Conservation (phyloP, 2,888 invertebrate genomes). For the Papilio protenor region DNA sequence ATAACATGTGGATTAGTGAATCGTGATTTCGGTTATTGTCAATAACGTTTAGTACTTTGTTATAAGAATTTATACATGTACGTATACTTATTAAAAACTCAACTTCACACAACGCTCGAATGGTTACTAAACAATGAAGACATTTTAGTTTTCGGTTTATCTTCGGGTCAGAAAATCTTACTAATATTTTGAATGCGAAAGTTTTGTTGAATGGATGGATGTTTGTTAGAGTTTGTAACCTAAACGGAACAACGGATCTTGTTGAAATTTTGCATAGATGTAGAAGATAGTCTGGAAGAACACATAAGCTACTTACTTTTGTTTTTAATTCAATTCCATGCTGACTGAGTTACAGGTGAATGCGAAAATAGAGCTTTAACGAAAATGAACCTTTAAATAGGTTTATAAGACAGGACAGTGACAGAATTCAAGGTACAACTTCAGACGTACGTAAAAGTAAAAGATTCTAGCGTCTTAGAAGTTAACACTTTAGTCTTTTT, state of each 20-base stretch:
- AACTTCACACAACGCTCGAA: not conserved
- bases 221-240: no score
- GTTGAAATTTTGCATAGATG: no score
- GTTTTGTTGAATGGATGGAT: no score
- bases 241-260: no score
- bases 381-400: not conserved
- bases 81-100: not conserved
- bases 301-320: no score
- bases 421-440: not conserved
- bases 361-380: not conserved
- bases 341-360: no score
- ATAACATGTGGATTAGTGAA: slow-evolving; percentile 21
- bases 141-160: not conserved
- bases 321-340: no score
- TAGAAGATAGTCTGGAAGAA: no score
- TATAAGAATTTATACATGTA: slow-evolving; percentile 11
- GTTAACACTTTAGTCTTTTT: not conserved
- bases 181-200: no score
- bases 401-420: not conserved
- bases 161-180: not conserved
- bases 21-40: slow-evolving; percentile 39
- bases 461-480: not conserved
- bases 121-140: not conserved
- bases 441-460: not conserved
- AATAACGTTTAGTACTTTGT: slow-evolving; percentile 42